Percentiles rank a stretch among this genome's conserved stretches.
Conservation (phyloP, 2,113 vertebrate species). For the Grammomys surdaster region DNA sequence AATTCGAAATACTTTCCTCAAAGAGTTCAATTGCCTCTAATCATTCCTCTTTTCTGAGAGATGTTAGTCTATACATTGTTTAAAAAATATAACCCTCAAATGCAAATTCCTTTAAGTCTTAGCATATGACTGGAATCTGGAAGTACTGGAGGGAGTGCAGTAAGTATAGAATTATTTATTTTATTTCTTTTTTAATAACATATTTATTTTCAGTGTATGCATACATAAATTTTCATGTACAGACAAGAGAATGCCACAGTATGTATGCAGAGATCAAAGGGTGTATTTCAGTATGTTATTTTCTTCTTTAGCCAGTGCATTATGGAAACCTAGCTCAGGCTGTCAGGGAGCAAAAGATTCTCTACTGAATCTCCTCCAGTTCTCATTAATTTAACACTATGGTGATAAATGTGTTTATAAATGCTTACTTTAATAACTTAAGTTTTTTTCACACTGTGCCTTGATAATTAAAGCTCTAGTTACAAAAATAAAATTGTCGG, state of each 20-base stretch:
- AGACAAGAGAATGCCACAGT: not conserved
- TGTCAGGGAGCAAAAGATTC: not conserved
- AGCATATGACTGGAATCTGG: not conserved
- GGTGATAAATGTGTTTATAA: not conserved
- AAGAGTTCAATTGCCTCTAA: not conserved
- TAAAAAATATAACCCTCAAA: not conserved
- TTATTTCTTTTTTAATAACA: not conserved
- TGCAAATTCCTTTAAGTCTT: not conserved
- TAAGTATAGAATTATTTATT: not conserved
- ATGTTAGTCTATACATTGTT: not conserved
- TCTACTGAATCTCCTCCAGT: not conserved
- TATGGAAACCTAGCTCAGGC: not conserved
- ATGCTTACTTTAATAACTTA: not conserved
- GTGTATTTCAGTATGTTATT: not conserved
- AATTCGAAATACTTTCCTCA: not conserved
- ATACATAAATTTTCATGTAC: not conserved
- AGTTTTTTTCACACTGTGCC: not conserved
- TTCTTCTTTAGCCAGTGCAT: not conserved
- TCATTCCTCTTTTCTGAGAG: not conserved
- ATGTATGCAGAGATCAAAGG: not conserved
- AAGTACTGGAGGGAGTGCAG: not conserved
- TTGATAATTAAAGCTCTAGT: not conserved
- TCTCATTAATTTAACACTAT: not conserved
- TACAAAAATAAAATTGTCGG: not conserved
- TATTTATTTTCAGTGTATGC: not conserved